A percentile compares a stretch with the other conserved stretches of the same genome.
phyloP scores from a whole-genome alignment of 2,113 vertebrate genomes.

The Cyphomyrus plagiostoma region DNA sequence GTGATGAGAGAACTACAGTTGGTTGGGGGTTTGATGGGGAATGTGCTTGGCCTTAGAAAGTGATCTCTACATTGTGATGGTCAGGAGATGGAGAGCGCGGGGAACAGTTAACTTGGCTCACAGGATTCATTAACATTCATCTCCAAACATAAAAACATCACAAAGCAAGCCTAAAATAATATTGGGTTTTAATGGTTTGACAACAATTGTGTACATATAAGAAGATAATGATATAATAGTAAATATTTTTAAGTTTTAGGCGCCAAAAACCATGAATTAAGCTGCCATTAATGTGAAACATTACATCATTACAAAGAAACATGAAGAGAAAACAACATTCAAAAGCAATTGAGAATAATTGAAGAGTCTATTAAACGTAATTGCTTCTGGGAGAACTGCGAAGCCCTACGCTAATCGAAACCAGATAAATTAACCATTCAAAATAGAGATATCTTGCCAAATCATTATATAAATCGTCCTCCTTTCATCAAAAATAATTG shows the following conservation, averaged over 20 bases:
- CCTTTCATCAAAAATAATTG: background rate
- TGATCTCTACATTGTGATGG: background rate
- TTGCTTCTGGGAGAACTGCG: background rate
- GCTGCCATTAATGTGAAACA: background rate
- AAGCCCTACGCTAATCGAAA: background rate
- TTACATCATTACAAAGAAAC: background rate
- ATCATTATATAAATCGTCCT: background rate
- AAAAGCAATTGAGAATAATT: background rate
- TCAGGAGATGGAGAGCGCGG: background rate
- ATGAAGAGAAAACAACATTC: background rate
- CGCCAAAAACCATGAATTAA: background rate
- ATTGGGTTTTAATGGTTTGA: background rate
- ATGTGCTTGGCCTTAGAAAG: background rate
- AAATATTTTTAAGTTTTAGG: background rate
- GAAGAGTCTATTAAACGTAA: background rate
- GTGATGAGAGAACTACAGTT: background rate
- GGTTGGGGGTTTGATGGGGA: background rate
- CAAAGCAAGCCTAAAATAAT: background rate
- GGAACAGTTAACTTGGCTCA: background rate
- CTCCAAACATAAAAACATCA: background rate
- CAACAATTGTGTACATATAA: background rate
- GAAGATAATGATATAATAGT: background rate
- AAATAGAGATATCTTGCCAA: constrained; percentile 1
- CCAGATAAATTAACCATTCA: background rate
- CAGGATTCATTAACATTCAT: background rate